These are phyloP conservation scores for Tillus elongatus DNA, from an alignment of 2,888 invertebrate genomes.

Conservation along the genomic window DNA sequence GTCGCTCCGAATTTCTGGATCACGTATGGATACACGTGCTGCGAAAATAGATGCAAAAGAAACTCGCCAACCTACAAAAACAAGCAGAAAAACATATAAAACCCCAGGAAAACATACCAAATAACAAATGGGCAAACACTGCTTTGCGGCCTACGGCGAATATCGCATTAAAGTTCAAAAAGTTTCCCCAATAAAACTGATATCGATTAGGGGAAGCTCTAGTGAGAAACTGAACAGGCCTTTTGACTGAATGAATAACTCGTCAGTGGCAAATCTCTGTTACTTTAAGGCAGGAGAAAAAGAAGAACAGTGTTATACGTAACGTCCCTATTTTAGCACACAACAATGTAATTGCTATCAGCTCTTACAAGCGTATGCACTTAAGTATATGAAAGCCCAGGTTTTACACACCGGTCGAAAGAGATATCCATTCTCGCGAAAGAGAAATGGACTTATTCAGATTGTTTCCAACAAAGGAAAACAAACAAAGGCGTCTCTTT, in stretches of 20 bases:
- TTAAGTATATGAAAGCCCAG: too few relatives aligned
- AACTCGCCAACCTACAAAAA: conserved; percentile 23
- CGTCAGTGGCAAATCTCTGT: too few relatives aligned
- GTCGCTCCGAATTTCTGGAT: conserved; percentile 13
- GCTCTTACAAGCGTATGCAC: too few relatives aligned
- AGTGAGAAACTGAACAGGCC: neutral
- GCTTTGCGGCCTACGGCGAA: conserved; percentile 21
- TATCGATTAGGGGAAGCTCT: conserved; percentile 19
- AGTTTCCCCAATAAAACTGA: conserved; percentile 23
- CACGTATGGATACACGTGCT: conserved; percentile 25
- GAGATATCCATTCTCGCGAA: too few relatives aligned
- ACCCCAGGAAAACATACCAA: conserved; percentile 19
- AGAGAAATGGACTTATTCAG: too few relatives aligned
- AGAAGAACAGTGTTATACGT: too few relatives aligned
- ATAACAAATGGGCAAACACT: conserved; percentile 23
- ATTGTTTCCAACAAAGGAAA: too few relatives aligned
- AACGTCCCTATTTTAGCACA: too few relatives aligned
- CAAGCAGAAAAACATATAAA: conserved; percentile 24
- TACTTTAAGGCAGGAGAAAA: too few relatives aligned
- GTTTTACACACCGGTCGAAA: too few relatives aligned
- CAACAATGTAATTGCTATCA: too few relatives aligned
- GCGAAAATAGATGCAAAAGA: conserved; percentile 26
- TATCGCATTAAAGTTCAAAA: conserved; percentile 23
- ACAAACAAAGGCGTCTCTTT: too few relatives aligned
- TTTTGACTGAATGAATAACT: conserved; percentile 9